Percentiles rank a stretch among this genome's conserved stretches.
These are phyloP conservation scores for Urophycis tenuis DNA, from an alignment of 2,797 vertebrate genomes.

Conservation along the genomic window DNA sequence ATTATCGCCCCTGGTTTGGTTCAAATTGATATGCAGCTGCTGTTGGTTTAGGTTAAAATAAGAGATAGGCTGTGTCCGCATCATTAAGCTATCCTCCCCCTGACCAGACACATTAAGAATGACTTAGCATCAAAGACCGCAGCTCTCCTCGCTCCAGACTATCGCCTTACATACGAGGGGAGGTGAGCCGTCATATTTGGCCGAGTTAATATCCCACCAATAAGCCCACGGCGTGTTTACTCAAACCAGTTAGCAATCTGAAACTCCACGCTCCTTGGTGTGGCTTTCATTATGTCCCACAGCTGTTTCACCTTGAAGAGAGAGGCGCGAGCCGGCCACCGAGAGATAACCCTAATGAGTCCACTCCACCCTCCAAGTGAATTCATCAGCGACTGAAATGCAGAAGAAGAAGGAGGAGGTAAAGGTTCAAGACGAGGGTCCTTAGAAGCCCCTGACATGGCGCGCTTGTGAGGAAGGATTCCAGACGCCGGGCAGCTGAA, in stretches of 20 bases:
- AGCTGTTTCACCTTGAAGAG: slow-evolving; percentile 19
- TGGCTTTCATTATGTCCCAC: slow-evolving; percentile 32
- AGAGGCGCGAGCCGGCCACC: slow-evolving; percentile 7
- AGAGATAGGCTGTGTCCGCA: neutral
- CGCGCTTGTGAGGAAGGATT: slow-evolving; percentile 77
- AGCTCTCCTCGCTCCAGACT: neutral
- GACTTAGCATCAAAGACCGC: neutral
- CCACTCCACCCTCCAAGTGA: slow-evolving; percentile 75
- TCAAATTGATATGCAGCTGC: neutral
- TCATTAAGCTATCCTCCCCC: neutral
- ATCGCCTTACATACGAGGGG: neutral
- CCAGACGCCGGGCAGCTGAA: slow-evolving; percentile 80
- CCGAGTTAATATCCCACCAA: neutral
- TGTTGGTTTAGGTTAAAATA: neutral
- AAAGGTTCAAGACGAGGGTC: slow-evolving; percentile 89
- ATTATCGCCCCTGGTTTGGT: neutral
- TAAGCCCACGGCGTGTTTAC: neutral
- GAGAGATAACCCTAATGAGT: slow-evolving; percentile 55
- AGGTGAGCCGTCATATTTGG: neutral
- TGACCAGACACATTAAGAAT: neutral
- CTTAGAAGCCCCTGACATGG: slow-evolving; percentile 77
- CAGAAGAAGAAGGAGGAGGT: slow-evolving; percentile 85
- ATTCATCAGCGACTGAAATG: slow-evolving; percentile 76
- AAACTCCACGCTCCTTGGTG: slow-evolving; percentile 20
- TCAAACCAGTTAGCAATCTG: slow-evolving; percentile 7